A percentile compares a stretch with the other conserved stretches of the same genome.
phyloP scores from a whole-genome alignment of 2,113 vertebrate species.

The Lethenteron camtschaticum region DNA sequence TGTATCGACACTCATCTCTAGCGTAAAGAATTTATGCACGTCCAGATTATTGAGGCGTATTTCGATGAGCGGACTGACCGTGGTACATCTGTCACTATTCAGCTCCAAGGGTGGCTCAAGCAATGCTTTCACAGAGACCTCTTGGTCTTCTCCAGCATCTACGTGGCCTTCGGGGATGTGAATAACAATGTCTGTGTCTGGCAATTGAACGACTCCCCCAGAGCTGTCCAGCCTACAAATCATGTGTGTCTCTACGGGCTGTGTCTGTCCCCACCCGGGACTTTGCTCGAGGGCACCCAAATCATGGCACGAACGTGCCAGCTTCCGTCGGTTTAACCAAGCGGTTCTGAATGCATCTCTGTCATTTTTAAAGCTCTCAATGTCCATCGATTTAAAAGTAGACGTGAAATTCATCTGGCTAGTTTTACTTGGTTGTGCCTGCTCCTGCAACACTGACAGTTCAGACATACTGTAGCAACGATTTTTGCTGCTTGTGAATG shows the following conservation, averaged over 20 bases:
- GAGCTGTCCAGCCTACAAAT: constrained; percentile 67
- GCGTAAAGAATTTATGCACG: constrained; percentile 36
- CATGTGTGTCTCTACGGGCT: constrained; percentile 66
- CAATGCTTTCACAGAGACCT: constrained; percentile 70
- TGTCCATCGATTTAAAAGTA: neutral
- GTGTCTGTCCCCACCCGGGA: constrained; percentile 89
- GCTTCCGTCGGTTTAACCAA: constrained; percentile 73
- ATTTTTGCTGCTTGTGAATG: constrained; percentile 63
- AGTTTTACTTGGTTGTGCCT: neutral
- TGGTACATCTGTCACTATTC: constrained; percentile 60
- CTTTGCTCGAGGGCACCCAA: constrained; percentile 66
- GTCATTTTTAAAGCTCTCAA: constrained; percentile 8
- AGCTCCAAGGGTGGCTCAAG: constrained; percentile 69
- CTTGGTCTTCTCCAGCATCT: constrained; percentile 45
- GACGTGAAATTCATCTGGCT: neutral
- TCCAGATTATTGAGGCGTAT: constrained; percentile 81
- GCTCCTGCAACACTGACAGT: constrained; percentile 58
- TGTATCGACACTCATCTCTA: constrained; percentile 71
- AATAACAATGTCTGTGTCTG: constrained; percentile 64
- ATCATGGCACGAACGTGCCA: constrained; percentile 82
- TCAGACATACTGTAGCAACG: constrained; percentile 87
- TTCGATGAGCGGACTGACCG: constrained; percentile 69
- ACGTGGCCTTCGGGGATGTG: constrained; percentile 63
- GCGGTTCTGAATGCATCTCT: constrained; percentile 75
- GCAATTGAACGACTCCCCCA: constrained; percentile 64